Conservation (phyloP, 2,113 vertebrate species). For the Alouatta palliata region DNA sequence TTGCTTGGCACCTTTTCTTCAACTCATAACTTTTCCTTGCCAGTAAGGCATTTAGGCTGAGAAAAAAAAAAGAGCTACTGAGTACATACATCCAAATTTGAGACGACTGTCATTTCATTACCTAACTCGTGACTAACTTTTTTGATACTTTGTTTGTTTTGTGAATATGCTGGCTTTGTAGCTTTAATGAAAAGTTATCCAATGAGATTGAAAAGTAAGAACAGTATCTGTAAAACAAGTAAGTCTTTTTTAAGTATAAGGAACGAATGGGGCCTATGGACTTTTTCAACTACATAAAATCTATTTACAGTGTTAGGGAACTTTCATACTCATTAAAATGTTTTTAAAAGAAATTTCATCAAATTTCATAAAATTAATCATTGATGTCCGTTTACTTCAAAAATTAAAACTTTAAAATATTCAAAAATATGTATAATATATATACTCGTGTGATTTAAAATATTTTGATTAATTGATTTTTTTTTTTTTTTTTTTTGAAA, state of each 20-base stretch:
- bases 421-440: neutral
- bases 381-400: slow-evolving; percentile 4
- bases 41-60: neutral
- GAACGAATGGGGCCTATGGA: neutral
- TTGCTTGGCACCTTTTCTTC: neutral
- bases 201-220: slow-evolving; percentile 7
- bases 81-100: neutral
- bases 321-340: slow-evolving; percentile 4
- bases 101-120: slow-evolving; percentile 10
- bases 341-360: slow-evolving; percentile 42
- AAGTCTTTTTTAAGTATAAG: slow-evolving; percentile 31
- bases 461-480: slow-evolving; percentile 28
- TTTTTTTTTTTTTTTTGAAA: no score
- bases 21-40: neutral
- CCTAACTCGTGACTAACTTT: neutral
- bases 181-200: slow-evolving; percentile 23
- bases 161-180: neutral
- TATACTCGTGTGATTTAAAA: neutral
- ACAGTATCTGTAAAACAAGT: neutral
- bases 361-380: slow-evolving; percentile 24
- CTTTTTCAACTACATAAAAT: slow-evolving; percentile 16
- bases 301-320: neutral
- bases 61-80: neutral
- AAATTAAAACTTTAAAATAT: slow-evolving; percentile 9
- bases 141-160: slow-evolving; percentile 6